A percentile compares a stretch with the other conserved stretches of the same genome.
These are phyloP conservation scores for Alentia gelatinosa DNA, from an alignment of 2,888 invertebrate genomes.

Conservation along the genomic window DNA sequence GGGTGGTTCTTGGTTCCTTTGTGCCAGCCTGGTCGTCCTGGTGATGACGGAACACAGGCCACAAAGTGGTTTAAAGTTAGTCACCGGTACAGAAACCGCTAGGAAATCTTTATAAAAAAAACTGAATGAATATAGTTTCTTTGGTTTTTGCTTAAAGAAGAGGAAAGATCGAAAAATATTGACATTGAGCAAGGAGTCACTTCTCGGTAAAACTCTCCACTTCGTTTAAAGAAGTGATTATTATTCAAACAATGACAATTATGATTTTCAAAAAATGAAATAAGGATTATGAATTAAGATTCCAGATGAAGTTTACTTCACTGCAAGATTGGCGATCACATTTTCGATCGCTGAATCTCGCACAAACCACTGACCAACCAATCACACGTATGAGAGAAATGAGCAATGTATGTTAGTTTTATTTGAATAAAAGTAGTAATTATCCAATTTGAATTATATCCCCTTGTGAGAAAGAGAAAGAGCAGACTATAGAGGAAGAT, in stretches of 20 bases:
- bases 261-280: background rate
- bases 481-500: background rate
- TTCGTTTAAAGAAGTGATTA: background rate
- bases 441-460: constrained; percentile 5
- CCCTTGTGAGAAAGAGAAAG: background rate
- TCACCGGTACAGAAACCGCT: too few relatives aligned
- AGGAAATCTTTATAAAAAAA: too few relatives aligned
- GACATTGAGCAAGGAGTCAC: background rate
- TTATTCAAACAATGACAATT: background rate
- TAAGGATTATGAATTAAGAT: too few relatives aligned
- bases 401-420: constrained; percentile 10
- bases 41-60: too few relatives aligned
- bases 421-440: constrained; percentile 14
- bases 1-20: too few relatives aligned
- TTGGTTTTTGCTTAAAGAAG: too few relatives aligned
- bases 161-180: too few relatives aligned
- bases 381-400: background rate
- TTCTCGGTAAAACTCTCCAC: background rate
- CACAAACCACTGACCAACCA: background rate
- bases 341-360: background rate
- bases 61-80: too few relatives aligned
- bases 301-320: background rate
- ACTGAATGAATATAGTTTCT: too few relatives aligned
- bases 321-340: background rate
- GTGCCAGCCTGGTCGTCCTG: too few relatives aligned